Evolutionary conservation across 2,888 invertebrate species (phyloP).

Genomic region (Eudasyphora cyanicolor): DNA sequence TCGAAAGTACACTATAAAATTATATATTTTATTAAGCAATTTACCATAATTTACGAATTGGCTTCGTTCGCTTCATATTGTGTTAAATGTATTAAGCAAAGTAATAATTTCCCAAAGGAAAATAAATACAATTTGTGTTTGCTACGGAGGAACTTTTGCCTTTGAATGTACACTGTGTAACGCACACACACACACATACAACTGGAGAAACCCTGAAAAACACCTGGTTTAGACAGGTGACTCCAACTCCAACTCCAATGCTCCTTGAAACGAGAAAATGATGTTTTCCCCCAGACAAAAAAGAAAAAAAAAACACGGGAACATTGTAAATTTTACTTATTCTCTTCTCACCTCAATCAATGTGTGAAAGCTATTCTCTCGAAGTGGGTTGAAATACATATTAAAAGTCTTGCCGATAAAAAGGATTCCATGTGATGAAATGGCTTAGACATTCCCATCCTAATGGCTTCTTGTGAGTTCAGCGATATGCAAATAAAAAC

Average conservation of each 20-base stretch:
- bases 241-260: not conserved
- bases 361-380: too few relatives aligned
- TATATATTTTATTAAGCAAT: too few relatives aligned
- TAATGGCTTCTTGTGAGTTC: too few relatives aligned
- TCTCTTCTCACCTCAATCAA: not conserved
- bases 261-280: conserved; percentile 10
- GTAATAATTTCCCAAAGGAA: conserved; percentile 22
- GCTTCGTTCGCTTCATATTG: not conserved
- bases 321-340: not conserved
- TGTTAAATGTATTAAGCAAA: conserved; percentile 18
- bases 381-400: too few relatives aligned
- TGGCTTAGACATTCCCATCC: too few relatives aligned
- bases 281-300: not conserved
- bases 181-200: not conserved
- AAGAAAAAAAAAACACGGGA: not conserved
- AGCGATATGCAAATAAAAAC: too few relatives aligned
- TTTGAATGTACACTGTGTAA: not conserved
- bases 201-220: not conserved
- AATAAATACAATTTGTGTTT: not conserved
- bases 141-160: not conserved
- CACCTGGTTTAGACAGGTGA: too few relatives aligned
- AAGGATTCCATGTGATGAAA: too few relatives aligned
- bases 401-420: too few relatives aligned
- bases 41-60: too few relatives aligned
- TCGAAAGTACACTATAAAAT: too few relatives aligned